A percentile compares a stretch with the other conserved stretches of the same genome.
Conservation (phyloP, 2,888 invertebrate genomes). For the Drosophila eohydei region DNA sequence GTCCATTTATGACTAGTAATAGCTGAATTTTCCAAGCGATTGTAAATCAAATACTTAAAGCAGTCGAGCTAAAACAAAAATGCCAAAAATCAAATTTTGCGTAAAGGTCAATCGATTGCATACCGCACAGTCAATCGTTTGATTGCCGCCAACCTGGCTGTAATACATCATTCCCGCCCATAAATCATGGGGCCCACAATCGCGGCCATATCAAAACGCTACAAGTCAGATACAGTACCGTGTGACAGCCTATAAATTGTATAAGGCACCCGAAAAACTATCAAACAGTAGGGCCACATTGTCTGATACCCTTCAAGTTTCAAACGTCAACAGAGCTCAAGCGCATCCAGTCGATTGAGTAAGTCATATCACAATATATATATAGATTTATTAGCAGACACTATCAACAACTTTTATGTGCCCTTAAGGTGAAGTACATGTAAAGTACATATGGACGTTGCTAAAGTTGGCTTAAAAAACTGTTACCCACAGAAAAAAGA, state of each 20-base stretch:
- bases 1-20: constrained; percentile 45
- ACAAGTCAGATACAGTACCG: constrained; percentile 42
- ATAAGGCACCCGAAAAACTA: constrained; percentile 28
- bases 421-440: background rate
- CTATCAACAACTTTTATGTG: background rate
- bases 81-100: background rate
- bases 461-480: background rate
- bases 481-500: background rate
- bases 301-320: background rate
- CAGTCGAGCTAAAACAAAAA: background rate
- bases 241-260: constrained; percentile 61
- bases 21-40: constrained; percentile 55
- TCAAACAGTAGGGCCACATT: background rate
- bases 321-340: background rate
- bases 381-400: constrained; percentile 28
- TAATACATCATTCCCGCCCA: constrained; percentile 63
- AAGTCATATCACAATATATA: constrained; percentile 2
- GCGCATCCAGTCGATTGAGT: background rate
- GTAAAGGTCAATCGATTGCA: constrained; percentile 60
- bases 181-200: constrained; percentile 60
- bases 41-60: constrained; percentile 37
- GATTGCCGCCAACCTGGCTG: constrained; percentile 50
- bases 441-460: no score
- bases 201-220: constrained; percentile 24
- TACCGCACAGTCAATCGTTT: constrained; percentile 54